phyloP scores from a whole-genome alignment of 2,797 vertebrate species.

The Babyrousa celebensis region DNA sequence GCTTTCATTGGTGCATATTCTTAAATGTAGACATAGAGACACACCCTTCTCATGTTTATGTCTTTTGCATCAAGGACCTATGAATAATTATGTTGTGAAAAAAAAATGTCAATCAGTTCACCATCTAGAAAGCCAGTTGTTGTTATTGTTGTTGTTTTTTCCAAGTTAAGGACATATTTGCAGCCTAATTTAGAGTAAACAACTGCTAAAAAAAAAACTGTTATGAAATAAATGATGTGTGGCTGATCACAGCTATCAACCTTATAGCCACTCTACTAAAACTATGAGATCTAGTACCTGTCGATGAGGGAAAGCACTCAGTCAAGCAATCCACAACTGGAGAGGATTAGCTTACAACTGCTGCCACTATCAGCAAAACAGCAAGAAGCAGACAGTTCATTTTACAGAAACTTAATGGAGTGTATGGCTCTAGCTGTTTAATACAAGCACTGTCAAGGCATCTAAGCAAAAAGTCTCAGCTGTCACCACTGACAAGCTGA shows the following conservation, averaged over 20 bases:
- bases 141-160: neutral
- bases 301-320: constrained; percentile 79
- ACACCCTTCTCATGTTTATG: accelerated
- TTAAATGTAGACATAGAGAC: neutral
- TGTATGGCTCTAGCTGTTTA: constrained; percentile 94
- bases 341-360: constrained; percentile 87
- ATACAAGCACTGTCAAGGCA: constrained; percentile 94
- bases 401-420: constrained; percentile 96
- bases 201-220: neutral
- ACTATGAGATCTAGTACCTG: constrained; percentile 70
- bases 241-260: constrained; percentile 65
- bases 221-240: constrained; percentile 67
- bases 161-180: constrained; percentile 37
- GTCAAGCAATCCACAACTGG: constrained; percentile 83
- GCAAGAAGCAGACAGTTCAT: constrained; percentile 93
- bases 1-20: neutral
- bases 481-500: constrained; percentile 94
- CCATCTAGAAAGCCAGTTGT: neutral
- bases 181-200: constrained; percentile 54
- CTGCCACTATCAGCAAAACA: constrained; percentile 89
- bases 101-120: neutral
- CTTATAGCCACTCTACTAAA: constrained; percentile 67
- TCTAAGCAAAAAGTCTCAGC: constrained; percentile 93
- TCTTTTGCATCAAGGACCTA: neutral
- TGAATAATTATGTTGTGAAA: neutral